Conservation (phyloP, 64 coral and sea anemone genomes). For the Hydrozoanthus tunicans region DNA sequence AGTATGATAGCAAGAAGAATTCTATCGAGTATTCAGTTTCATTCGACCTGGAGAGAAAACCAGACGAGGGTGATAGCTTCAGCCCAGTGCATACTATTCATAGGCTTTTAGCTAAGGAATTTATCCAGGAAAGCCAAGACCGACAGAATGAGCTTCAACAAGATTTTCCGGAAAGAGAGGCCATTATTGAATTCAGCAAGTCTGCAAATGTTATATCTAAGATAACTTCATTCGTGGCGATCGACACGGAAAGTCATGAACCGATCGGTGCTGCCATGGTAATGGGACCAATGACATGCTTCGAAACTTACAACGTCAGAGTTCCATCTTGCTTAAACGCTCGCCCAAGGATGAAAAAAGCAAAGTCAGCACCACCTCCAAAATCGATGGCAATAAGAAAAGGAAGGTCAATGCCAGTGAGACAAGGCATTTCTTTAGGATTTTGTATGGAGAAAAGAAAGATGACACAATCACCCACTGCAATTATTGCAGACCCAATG, state of each 20-base stretch:
- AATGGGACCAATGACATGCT: neutral
- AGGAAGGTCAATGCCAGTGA: too few species aligned
- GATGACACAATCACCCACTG: too few species aligned
- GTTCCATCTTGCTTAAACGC: neutral
- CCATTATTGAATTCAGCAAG: conserved; percentile 34
- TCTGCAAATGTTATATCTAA: conserved; percentile 31
- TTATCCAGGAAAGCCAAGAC: conserved; percentile 48
- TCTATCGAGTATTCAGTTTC: conserved; percentile 3
- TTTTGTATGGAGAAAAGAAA: too few species aligned
- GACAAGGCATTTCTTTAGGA: too few species aligned
- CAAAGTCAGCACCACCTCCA: too few species aligned
- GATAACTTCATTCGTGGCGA: conserved; percentile 21
- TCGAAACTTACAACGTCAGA: neutral
- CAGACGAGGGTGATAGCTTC: neutral
- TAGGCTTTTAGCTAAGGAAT: conserved; percentile 27
- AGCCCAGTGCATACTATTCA: conserved; percentile 13
- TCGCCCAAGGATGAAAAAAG: too few species aligned
- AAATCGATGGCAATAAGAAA: too few species aligned
- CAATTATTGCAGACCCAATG: neutral
- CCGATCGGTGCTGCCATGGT: neutral
- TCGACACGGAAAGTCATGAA: neutral
- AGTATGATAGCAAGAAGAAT: conserved; percentile 10
- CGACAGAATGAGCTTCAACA: neutral
- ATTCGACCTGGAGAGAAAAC: conserved; percentile 2
- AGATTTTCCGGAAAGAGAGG: conserved; percentile 3